These are phyloP conservation scores for Itoplectis maculator DNA, from an alignment of 2,888 invertebrate genomes.

Conservation along the genomic window DNA sequence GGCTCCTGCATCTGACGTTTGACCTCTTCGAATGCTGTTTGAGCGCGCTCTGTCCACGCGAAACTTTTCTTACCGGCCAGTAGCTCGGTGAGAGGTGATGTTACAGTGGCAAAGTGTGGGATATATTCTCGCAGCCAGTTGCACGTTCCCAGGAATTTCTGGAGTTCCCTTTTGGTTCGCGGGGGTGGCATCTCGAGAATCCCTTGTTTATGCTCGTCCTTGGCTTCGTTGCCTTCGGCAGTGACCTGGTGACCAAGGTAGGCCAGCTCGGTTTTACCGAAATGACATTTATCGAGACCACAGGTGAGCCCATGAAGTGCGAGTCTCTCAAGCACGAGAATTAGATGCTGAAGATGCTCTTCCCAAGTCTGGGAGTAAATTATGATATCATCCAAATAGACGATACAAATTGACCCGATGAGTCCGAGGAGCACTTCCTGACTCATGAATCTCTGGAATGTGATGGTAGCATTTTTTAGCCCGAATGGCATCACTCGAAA, in stretches of 20 bases:
- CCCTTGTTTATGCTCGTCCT: background rate
- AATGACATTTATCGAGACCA: constrained; percentile 1
- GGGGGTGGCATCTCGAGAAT: background rate
- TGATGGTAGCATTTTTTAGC: no score
- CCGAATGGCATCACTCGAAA: no score
- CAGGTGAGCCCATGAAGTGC: background rate
- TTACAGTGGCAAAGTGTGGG: constrained; percentile 27
- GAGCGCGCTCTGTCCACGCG: background rate
- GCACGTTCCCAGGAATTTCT: constrained; percentile 52
- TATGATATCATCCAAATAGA: constrained; percentile 11
- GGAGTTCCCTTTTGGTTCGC: background rate
- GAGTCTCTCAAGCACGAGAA: background rate
- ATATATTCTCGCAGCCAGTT: constrained; percentile 60
- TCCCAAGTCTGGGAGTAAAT: constrained; percentile 7
- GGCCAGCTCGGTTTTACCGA: background rate
- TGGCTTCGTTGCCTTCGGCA: background rate
- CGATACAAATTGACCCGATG: no score
- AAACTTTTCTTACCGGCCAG: constrained; percentile 10
- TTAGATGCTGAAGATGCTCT: background rate
- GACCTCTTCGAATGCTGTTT: constrained; percentile 15
- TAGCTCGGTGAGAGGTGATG: constrained; percentile 38
- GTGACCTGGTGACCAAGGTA: background rate
- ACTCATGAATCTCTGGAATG: no score
- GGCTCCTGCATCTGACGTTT: constrained; percentile 3
- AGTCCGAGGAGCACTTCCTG: no score